Conservation (phyloP, 2,797 vertebrate genomes). For the Tapirus indicus region DNA sequence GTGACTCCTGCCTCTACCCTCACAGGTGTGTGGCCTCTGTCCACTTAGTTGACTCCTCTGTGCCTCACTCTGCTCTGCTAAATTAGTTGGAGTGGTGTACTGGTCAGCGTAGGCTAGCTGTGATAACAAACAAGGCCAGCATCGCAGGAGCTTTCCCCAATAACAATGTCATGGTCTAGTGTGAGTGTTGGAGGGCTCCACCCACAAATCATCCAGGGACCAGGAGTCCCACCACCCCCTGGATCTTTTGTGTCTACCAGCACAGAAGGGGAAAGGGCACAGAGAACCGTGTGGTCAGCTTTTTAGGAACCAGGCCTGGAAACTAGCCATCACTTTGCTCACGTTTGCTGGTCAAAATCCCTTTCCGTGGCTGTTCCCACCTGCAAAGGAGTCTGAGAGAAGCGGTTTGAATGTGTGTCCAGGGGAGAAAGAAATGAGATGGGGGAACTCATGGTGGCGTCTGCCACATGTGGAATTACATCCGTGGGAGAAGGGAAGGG, state of each 20-base stretch:
- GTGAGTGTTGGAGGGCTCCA: no score
- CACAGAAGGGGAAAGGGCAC: not conserved
- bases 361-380: not conserved
- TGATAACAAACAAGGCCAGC: fast-evolving
- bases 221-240: not conserved
- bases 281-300: not conserved
- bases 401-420: not conserved
- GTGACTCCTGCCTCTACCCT: not conserved
- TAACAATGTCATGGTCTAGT: fast-evolving
- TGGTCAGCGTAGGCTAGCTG: not conserved
- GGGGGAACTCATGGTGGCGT: fast-evolving
- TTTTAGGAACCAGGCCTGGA: not conserved
- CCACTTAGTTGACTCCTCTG: not conserved
- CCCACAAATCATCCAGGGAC: not conserved
- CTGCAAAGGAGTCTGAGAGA: not conserved
- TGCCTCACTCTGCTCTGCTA: not conserved
- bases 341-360: not conserved
- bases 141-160: not conserved
- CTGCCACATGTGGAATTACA: not conserved
- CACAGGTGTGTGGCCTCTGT: fast-evolving
- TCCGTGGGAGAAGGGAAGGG: no score
- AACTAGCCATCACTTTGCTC: not conserved
- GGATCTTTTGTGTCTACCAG: not conserved
- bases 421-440: not conserved
- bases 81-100: fast-evolving